Base-by-base conservation (phyloP, 2,888 invertebrate genomes). In the Cheilosia vulpina region DNA sequence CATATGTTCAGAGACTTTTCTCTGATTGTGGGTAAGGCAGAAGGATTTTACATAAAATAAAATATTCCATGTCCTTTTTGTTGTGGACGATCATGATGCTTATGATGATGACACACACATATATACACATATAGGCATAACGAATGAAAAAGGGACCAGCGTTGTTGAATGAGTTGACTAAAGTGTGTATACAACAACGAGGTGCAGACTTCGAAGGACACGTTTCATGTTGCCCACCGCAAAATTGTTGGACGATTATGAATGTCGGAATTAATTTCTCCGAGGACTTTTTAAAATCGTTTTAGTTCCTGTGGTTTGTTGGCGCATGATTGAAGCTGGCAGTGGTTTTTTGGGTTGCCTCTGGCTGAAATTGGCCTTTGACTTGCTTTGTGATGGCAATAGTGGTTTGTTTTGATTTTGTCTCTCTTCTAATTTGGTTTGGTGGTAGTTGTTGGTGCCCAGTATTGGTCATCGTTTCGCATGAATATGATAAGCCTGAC, bases 161-260 rank as follows among this genome's bases (percentile, higher is more conserved):
- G 38, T 21, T 24, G 38, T 19, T 15, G 34, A 52, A 34, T 19
- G 17, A 55, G 24, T 15, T 15, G 15, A 11, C 27, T 9, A 21
- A 31, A 4, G 21, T 3, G 24, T 52, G 24, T 31, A 34, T 47
- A 60, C 13, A 41, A 60, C 60, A 47, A 50, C 24, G 38, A 71
- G 34, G 31, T 53, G 41, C 53, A 43, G 41, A 31, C 62, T 62
- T 72, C 11, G 58, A 45, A 68, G 68, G 77, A 68, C 77, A 77
- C 60, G 68, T 77, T 69, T 69, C 55, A 60, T 77, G 55, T 34
- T 62, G 62, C 9, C 47, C 62, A 62, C 69, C 68, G 45, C 77
- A 77, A 69, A 77, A 77, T 77, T 77, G 77, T 38, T 55, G 69
- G 53, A 62, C 62, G 77, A 62, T 77, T 77, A 69, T 77, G 69